These are phyloP conservation scores for Lophotriccus pileatus DNA, from an alignment of 2,797 vertebrate genomes.

Conservation along the genomic window DNA sequence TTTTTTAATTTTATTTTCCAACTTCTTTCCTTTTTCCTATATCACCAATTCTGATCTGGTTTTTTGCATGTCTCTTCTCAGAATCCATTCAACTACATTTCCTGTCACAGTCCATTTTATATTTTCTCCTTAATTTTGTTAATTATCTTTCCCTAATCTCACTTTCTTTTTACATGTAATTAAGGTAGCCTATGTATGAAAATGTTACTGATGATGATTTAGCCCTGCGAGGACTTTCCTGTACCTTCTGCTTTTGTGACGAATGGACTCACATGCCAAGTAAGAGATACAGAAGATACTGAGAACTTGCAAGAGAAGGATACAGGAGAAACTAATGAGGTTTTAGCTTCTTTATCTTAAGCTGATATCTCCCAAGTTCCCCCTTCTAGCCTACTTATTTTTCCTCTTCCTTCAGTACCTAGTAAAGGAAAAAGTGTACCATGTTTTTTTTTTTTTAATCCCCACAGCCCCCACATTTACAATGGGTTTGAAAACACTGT, in stretches of 20 bases:
- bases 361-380: background rate
- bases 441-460: background rate
- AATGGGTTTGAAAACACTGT: background rate
- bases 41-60: background rate
- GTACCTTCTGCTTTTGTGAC: background rate
- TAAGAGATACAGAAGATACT: background rate
- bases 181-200: background rate
- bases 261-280: background rate
- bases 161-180: background rate
- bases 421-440: background rate
- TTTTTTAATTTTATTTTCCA: background rate
- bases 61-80: background rate
- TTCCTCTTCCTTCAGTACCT: background rate
- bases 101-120: background rate
- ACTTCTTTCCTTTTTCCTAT: background rate
- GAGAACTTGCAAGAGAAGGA: background rate
- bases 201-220: background rate
- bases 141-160: background rate
- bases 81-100: background rate
- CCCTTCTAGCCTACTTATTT: background rate
- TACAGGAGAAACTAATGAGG: background rate
- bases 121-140: background rate
- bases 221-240: background rate
- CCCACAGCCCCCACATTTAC: background rate
- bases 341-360: background rate